Evolutionary conservation across 2,888 invertebrate genomes (phyloP).

Genomic region (Drosophila paranaensis): DNA sequence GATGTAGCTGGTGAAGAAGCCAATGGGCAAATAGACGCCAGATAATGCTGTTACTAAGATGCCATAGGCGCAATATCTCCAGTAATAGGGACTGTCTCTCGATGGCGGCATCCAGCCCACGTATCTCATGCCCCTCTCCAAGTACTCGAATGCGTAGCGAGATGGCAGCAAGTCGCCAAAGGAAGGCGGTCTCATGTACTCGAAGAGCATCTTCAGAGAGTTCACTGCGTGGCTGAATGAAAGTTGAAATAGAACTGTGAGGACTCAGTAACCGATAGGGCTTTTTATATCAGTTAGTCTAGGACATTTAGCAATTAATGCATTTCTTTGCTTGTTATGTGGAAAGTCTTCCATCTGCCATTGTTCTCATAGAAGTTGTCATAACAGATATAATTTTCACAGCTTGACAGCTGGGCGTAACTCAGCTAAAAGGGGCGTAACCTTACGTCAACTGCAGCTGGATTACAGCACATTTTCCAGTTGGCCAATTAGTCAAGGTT

Average conservation of each 20-base stretch:
- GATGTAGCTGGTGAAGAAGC: constrained; percentile 38
- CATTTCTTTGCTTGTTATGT: neutral
- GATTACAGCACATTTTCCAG: constrained; percentile 1
- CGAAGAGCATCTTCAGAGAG: constrained; percentile 20
- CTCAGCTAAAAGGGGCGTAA: constrained; percentile 1
- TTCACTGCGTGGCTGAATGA: neutral
- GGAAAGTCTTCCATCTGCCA: constrained; percentile 25
- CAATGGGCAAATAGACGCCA: constrained; percentile 37
- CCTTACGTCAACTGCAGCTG: neutral
- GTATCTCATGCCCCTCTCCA: constrained; percentile 34
- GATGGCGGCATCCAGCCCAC: constrained; percentile 39
- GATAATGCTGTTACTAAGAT: neutral
- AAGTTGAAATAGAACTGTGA: constrained; percentile 20
- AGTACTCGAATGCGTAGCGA: constrained; percentile 34
- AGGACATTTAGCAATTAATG: constrained; percentile 9
- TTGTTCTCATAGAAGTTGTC: constrained; percentile 21
- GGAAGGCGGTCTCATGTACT: constrained; percentile 26
- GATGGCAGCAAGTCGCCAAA: constrained; percentile 26
- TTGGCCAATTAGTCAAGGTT: too few species aligned
- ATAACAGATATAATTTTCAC: neutral
- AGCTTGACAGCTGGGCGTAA: constrained; percentile 44
- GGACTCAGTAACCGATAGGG: too few species aligned
- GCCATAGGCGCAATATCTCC: constrained; percentile 15
- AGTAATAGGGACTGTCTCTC: neutral
- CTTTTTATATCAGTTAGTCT: constrained; percentile 23